Base-by-base conservation (phyloP, 2,888 invertebrate genomes). In the Cheilosia grossa region DNA sequence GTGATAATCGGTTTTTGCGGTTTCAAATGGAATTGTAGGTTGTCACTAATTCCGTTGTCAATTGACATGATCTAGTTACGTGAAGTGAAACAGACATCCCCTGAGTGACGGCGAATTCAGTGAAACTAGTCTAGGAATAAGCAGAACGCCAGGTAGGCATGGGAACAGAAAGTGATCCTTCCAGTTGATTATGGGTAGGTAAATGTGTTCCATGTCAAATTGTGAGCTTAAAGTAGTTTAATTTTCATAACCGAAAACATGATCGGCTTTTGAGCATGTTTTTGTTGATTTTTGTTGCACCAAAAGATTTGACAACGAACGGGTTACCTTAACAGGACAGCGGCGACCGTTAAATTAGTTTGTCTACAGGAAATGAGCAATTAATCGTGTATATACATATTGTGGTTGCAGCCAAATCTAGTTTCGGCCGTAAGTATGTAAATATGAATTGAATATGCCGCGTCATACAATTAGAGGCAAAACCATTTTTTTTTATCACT, bases 21-120 rank as follows among this genome's bases (percentile, higher is more conserved):
- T 49, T 49, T 37, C 40, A 19, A 67, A 47, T 67, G 30, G 44
- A 72, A 75, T 82, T 73, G 77, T 67, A 78, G 72, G 82, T 63
- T 82, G 67, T 69, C 49, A 17, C 33, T 78, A 72, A 77, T 72
- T 77, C 47, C 21, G 30, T 56, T 70, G 78, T 78, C 63, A 49
- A 63, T 56, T 69, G 75, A 15, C 59, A 42, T 47, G 73, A 67
- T 69, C 78, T 67, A 73, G 78, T 73, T 78, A 51, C 24, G 72
- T 72, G 47, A 67, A 72, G 70, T 61, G 70, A 77, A 66, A 64
- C 44, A 53, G 78, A 17, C 37, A 59, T 33, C n/a, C n/a, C 56
- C 72, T 17, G 47, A 74, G 53, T 44, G 72, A 30, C 37, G 30
- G 19, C 3, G 19, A 37, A 73, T 63, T 53, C 47, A 73, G 44